A percentile compares a stretch with the other conserved stretches of the same genome.
These are phyloP conservation scores for Polypedilum pembai DNA, from an alignment of 1,140 invertebrate genomes.

Conservation along the genomic window DNA sequence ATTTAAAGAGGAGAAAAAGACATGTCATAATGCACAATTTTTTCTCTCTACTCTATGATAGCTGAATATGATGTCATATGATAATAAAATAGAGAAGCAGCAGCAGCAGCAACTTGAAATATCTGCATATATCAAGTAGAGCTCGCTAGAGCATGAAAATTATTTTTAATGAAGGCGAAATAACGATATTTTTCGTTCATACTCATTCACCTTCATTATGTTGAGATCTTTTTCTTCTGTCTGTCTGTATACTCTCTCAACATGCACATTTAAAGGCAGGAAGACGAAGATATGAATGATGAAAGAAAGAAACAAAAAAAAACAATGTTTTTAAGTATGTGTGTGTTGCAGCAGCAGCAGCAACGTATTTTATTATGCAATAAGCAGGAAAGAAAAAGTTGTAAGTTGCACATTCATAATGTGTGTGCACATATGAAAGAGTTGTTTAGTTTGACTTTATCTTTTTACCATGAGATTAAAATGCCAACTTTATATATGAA, in stretches of 20 bases:
- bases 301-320: too few relatives aligned
- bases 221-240: too few relatives aligned
- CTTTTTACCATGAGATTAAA: too few relatives aligned
- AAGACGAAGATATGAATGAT: too few relatives aligned
- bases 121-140: background rate
- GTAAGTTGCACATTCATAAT: conserved; percentile 12
- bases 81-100: conserved; percentile 7
- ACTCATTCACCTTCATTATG: too few relatives aligned
- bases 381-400: background rate
- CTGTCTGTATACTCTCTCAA: too few relatives aligned
- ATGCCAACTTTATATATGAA: too few relatives aligned
- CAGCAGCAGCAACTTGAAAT: background rate
- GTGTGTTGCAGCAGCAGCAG: background rate
- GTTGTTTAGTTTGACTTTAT: too few relatives aligned
- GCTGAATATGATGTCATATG: background rate
- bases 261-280: too few relatives aligned
- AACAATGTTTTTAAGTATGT: background rate
- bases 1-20: background rate
- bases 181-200: too few relatives aligned
- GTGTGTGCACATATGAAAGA: background rate
- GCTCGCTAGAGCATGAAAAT: too few relatives aligned
- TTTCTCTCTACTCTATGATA: background rate
- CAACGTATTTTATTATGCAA: background rate
- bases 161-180: too few relatives aligned
- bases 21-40: background rate